Evolutionary conservation across 2,797 vertebrate species (phyloP), one percentile per base, ranked within the genome.

Genomic region (Bradypus variegatus): DNA sequence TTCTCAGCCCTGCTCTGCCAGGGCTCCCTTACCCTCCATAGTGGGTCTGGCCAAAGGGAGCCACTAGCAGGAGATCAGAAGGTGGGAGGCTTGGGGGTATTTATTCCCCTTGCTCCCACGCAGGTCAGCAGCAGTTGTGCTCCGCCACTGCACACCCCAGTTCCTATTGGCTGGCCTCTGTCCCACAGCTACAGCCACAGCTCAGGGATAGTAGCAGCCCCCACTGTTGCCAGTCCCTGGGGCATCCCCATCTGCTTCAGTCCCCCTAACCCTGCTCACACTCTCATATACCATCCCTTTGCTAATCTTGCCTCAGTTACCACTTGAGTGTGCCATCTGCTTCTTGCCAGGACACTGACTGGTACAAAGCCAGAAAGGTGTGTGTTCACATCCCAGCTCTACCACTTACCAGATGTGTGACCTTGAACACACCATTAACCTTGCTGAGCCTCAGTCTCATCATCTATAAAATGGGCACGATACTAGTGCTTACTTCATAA

Each of bases 371-470:
- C 65, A 69, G 50, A 88, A 91, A 86, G 8, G 8, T n/a, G 72
- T 62, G 82, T 3, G 65, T 86, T 91, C 81, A 83, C 31, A 89
- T 87, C 78, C 82, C n/a, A 86, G 77, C 89, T 86, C 77, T 69
- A 73, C n/a, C 25, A 25, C 31, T 86, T 73, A 83, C 15, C 55
- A 31, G 36, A 55, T 77, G 76, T 72, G 36, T 38, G 53, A 31
- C 36, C 65, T 80, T 38, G 18, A 45, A 58, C 58, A 55, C 23
- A 18, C 50, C 53, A 38, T 81, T 70, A 92, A 90, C 38, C 58
- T 79, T 75, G 77, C 64, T 50, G 77, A 89, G 73, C 65, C 89
- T 94, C 85, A n/a, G 67, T 84, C 75, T 91, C 55, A 33, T 70
- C 82, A 86, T 87, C 93, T 79, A 53, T 75, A 62, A 93, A 83